These are phyloP conservation scores for Tenthredo scrophulariae DNA, from an alignment of 2,888 invertebrate species.

Conservation along the genomic window DNA sequence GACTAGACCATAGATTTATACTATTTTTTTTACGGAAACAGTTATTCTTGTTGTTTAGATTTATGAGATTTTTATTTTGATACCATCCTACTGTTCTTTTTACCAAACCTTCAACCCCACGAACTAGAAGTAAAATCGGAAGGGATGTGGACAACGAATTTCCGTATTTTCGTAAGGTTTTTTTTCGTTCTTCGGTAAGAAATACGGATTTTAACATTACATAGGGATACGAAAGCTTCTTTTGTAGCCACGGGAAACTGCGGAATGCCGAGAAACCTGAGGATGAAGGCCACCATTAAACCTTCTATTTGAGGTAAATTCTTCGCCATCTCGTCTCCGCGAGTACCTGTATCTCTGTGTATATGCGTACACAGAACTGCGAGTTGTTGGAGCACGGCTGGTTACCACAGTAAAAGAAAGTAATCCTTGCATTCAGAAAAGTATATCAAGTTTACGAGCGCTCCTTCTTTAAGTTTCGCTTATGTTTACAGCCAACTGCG, in stretches of 20 bases:
- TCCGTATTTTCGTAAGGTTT: background rate
- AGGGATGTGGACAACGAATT: background rate
- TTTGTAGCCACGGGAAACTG: background rate
- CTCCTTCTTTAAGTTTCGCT: background rate
- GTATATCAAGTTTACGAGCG: conserved; percentile 37
- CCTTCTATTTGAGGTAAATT: conserved; percentile 2
- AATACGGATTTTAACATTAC: background rate
- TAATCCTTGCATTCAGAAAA: conserved; percentile 1
- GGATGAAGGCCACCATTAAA: background rate
- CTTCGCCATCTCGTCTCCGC: background rate
- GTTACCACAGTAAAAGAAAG: conserved; percentile 21
- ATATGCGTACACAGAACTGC: background rate
- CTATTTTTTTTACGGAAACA: background rate
- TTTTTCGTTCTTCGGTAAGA: conserved; percentile 7
- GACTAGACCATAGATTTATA: background rate
- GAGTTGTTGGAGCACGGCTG: conserved; percentile 12
- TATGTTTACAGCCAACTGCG: background rate
- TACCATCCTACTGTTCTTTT: background rate
- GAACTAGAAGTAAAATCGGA: background rate
- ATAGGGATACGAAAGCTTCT: background rate
- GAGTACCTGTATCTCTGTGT: background rate
- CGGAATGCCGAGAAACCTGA: background rate
- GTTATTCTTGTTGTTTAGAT: background rate
- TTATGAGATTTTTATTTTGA: background rate
- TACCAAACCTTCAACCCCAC: background rate